phyloP scores from a whole-genome alignment of 2,797 vertebrate species.

The Xiphophorus birchmanni region DNA sequence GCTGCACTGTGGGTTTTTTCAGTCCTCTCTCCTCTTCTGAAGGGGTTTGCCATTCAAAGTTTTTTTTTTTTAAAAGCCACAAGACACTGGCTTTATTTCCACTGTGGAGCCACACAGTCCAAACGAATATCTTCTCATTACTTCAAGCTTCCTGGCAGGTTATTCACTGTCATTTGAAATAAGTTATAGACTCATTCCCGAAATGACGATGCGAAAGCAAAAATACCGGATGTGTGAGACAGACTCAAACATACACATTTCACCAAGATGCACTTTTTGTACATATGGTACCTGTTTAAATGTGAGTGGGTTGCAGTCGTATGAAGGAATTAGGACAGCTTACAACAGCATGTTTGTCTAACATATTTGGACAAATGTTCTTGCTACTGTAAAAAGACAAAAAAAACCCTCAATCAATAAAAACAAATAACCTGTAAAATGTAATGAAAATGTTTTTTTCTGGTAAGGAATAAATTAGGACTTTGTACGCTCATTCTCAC shows the following conservation, averaged over 20 bases:
- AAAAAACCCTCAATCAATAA: not conserved
- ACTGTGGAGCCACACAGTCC: conserved; percentile 14
- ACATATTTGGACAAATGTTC: not conserved
- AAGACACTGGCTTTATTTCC: conserved; percentile 35
- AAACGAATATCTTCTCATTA: conserved; percentile 26
- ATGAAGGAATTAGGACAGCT: not conserved
- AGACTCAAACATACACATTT: not conserved
- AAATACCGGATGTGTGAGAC: not conserved
- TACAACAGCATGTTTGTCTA: not conserved
- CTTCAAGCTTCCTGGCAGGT: conserved; percentile 15
- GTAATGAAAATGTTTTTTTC: not conserved
- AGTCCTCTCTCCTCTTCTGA: conserved; percentile 33
- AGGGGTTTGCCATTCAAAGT: conserved; percentile 52
- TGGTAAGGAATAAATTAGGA: not conserved
- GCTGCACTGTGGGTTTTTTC: conserved; percentile 38
- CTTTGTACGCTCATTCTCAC: not conserved
- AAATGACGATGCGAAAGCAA: not conserved
- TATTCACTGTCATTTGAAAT: conserved; percentile 12
- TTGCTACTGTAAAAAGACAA: not conserved
- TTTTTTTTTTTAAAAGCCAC: conserved; percentile 33
- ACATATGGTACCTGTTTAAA: not conserved
- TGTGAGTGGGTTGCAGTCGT: not conserved
- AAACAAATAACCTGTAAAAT: not conserved
- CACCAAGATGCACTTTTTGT: not conserved
- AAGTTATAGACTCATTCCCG: conserved; percentile 19